Conservation (phyloP, 2,888 invertebrate species). For the Philereme vetulata region DNA sequence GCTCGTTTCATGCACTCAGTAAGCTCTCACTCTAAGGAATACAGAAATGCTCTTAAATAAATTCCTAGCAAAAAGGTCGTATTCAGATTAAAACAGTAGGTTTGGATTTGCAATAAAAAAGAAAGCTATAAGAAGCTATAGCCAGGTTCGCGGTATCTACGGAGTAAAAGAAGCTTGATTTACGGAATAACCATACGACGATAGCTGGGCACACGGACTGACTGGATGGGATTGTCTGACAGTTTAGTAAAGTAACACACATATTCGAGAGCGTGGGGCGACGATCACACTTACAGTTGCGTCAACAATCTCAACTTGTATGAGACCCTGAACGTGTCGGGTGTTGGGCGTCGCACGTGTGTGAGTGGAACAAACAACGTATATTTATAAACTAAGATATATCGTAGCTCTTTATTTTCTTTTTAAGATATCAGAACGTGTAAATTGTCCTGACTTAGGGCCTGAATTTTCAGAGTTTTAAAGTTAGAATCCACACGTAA, state of each 20-base stretch:
- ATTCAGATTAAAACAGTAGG: conserved; percentile 23
- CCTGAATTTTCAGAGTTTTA: background rate
- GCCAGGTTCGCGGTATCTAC: conserved; percentile 42
- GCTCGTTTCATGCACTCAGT: conserved; percentile 58
- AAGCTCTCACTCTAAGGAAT: conserved; percentile 46
- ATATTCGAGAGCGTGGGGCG: conserved; percentile 69
- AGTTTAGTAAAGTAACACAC: conserved; percentile 76
- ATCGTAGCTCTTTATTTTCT: conserved; percentile 31
- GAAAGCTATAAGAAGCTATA: conserved; percentile 39
- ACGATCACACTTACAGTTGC: conserved; percentile 83
- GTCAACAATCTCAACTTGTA: conserved; percentile 81
- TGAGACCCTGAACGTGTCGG: conserved; percentile 74
- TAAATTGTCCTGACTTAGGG: conserved; percentile 2
- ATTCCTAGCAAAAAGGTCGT: conserved; percentile 41
- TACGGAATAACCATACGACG: conserved; percentile 63
- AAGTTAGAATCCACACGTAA: too few relatives aligned
- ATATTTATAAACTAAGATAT: conserved; percentile 46
- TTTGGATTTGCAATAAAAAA: conserved; percentile 30
- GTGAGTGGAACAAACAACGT: conserved; percentile 75
- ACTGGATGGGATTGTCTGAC: conserved; percentile 63
- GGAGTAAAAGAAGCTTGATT: conserved; percentile 51
- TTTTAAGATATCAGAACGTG: conserved; percentile 19
- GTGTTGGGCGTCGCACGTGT: conserved; percentile 70
- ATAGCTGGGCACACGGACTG: conserved; percentile 71
- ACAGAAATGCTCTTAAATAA: conserved; percentile 41